Conservation (phyloP, 2,888 invertebrate genomes). For the Drosophila nr. medialis region DNA sequence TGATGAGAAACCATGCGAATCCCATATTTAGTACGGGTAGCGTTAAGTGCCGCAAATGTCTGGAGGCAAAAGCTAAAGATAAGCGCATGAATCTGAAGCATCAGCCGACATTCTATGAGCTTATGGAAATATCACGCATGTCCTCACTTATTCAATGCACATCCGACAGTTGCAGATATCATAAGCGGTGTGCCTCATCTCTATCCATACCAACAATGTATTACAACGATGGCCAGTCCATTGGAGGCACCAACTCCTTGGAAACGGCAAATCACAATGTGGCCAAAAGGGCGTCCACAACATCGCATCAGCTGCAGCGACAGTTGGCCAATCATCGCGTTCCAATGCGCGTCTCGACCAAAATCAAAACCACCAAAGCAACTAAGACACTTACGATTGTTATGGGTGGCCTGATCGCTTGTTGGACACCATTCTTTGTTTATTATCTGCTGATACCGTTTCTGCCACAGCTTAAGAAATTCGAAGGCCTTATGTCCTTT, state of each 20-base stretch:
- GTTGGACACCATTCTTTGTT: conserved; percentile 95
- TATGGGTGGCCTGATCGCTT: conserved; percentile 95
- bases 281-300: conserved; percentile 27
- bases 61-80: conserved; percentile 50
- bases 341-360: conserved; percentile 87
- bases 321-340: conserved; percentile 70
- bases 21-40: conserved; percentile 56
- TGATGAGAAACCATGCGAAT: conserved; percentile 27
- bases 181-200: conserved; percentile 36
- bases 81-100: conserved; percentile 67
- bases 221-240: conserved; percentile 76
- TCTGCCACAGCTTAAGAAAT: conserved; percentile 87
- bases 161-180: conserved; percentile 77
- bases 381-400: conserved; percentile 94
- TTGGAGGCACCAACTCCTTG: conserved; percentile 78
- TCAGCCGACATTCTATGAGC: conserved; percentile 82
- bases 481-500: conserved; percentile 89
- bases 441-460: conserved; percentile 94
- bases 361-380: conserved; percentile 93
- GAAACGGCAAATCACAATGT: conserved; percentile 20
- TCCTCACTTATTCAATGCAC: conserved; percentile 81
- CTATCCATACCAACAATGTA: conserved; percentile 65
- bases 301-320: conserved; percentile 42
- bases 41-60: conserved; percentile 75
- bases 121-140: conserved; percentile 81